Evolutionary conservation across 2,888 invertebrate genomes (phyloP), one percentile per base, ranked within the genome.

Genomic region (Drosophila acutilabella): DNA sequence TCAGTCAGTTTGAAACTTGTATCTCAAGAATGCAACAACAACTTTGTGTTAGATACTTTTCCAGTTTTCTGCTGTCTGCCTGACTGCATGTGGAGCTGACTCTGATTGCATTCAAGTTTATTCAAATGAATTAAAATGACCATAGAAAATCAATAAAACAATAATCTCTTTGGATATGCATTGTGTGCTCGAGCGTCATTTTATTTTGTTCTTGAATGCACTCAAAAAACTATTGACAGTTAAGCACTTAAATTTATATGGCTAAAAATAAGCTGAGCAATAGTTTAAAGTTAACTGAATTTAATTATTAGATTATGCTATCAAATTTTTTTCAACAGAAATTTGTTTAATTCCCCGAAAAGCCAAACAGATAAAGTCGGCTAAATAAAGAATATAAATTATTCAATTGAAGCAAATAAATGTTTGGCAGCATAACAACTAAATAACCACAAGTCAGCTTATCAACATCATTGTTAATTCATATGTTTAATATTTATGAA

Each of bases 21-120:
- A 74, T 74, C 72, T 64, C 33, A 71, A 67, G 76, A 71, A 75
- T 75, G 67, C 67, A 48, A 61, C 67, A 48, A 61, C 67, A 48
- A 61, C 30, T 33, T 26, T 53, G 13, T 38, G 51, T 56, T 69
- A 76, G 64, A 76, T 67, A 72, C 38, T 51, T 74, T 58, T 60
- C 3, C n/a, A 48, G 56, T 30, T 30, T 26, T 7, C 7, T 36
- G 13, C 36, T 36, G 11, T 7, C 11, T 33, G 33, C 11, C 11
- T 11, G 33, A 1, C 26, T 52, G 47, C 40, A 54, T 44, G 36
- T 36, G 48, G 41, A 58, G 40, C 52, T 26, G 5, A 16, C 7
- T 18, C 47, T 7, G 33, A 53, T 16, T 41, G 47, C 40, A 56
- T 54, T 45, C 50, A 40, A 53, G 75, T 48, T 56, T 67, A 70